Percentiles rank a stretch among this genome's conserved stretches.
These are phyloP conservation scores for Drosophila anceps DNA, from an alignment of 2,888 invertebrate genomes.

Conservation along the genomic window DNA sequence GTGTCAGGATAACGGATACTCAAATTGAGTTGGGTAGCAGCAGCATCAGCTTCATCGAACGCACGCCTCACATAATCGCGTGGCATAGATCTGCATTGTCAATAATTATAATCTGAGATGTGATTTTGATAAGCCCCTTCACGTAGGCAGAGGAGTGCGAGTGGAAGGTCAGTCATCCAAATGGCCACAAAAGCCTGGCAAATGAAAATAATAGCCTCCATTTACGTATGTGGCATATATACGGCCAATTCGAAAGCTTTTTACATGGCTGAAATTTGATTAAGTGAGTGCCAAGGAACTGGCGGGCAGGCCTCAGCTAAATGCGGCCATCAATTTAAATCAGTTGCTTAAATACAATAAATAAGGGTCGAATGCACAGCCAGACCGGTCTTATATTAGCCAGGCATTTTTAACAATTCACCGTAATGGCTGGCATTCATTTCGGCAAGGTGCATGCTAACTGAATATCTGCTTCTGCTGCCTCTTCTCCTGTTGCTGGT, in stretches of 20 bases:
- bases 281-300: slow-evolving; percentile 70
- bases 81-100: neutral
- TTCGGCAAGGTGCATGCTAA: slow-evolving; percentile 56
- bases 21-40: neutral
- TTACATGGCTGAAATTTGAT: slow-evolving; percentile 71
- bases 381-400: slow-evolving; percentile 58
- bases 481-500: slow-evolving; percentile 26
- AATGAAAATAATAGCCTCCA: slow-evolving; percentile 52
- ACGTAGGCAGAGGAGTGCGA: neutral
- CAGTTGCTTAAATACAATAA: slow-evolving; percentile 71
- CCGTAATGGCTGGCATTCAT: slow-evolving; percentile 69
- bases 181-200: slow-evolving; percentile 47
- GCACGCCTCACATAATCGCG: no score
- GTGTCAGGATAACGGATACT: neutral
- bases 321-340: slow-evolving; percentile 74
- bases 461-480: slow-evolving; percentile 39
- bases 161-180: slow-evolving; percentile 20
- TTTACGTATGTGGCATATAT: slow-evolving; percentile 24
- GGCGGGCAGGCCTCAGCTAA: slow-evolving; percentile 26
- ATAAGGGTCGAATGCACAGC: slow-evolving; percentile 55
- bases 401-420: slow-evolving; percentile 79
- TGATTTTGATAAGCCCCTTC: neutral
- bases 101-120: neutral
- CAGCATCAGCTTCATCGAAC: neutral
- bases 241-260: slow-evolving; percentile 50